Conservation (phyloP, 2,888 invertebrate species). For the Rotaria macrura region DNA sequence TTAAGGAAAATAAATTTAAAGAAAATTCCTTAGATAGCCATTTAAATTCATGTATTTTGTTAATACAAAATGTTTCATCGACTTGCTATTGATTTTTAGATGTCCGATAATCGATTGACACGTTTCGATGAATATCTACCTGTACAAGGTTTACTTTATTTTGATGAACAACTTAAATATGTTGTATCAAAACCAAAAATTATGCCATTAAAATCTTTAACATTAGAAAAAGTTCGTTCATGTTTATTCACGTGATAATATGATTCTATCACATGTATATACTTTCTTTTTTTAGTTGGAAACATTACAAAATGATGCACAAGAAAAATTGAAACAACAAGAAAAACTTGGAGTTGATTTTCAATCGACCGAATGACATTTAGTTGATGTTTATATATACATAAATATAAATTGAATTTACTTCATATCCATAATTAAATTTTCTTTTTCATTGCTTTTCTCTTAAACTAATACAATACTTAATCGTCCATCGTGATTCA, state of each 20-base stretch:
- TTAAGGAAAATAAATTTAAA: too few relatives aligned
- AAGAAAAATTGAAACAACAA: constrained; percentile 17
- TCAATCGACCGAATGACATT: background rate
- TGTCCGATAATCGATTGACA: background rate
- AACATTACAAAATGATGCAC: constrained; percentile 6
- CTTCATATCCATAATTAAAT: too few relatives aligned
- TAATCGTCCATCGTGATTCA: too few relatives aligned
- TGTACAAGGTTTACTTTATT: constrained; percentile 28
- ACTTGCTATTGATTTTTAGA: too few relatives aligned
- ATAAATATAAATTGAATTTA: too few relatives aligned
- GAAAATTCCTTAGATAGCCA: too few relatives aligned
- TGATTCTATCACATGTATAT: background rate
- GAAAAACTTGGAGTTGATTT: constrained; percentile 1
- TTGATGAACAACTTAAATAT: constrained; percentile 25
- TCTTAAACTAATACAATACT: too few relatives aligned
- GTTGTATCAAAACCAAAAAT: constrained; percentile 31
- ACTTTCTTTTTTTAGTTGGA: background rate
- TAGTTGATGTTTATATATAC: too few relatives aligned
- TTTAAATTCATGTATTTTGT: too few relatives aligned
- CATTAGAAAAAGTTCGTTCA: constrained; percentile 24
- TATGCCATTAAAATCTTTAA: constrained; percentile 31
- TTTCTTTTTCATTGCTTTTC: too few relatives aligned
- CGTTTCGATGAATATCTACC: constrained; percentile 30
- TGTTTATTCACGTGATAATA: background rate
- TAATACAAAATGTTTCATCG: too few relatives aligned